Conservation (phyloP, 2,888 invertebrate genomes). For the Choreutis nemorana region DNA sequence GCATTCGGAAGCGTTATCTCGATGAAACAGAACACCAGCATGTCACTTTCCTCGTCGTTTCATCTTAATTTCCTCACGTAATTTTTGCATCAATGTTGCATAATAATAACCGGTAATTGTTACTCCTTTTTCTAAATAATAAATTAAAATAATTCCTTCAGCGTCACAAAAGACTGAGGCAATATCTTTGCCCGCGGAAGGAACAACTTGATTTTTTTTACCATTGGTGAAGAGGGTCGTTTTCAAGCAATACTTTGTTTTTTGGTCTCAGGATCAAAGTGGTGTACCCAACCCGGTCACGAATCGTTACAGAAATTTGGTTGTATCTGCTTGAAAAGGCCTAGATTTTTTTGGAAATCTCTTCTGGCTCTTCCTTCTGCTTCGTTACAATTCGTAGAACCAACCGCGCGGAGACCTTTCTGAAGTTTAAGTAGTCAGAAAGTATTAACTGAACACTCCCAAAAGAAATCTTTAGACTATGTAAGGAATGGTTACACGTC, state of each 20-base stretch:
- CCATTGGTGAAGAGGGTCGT: not conserved
- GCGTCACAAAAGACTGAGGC: not conserved
- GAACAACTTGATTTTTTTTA: not conserved
- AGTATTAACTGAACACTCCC: not conserved
- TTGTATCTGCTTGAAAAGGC: not conserved
- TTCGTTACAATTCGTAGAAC: not conserved
- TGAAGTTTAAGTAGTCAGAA: not conserved
- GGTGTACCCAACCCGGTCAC: not conserved
- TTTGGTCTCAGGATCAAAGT: not conserved
- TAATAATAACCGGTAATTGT: not conserved
- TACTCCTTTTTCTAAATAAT: not conserved
- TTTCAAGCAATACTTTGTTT: not conserved
- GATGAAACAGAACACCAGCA: not conserved
- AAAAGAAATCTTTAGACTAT: not conserved
- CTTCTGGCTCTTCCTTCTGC: not conserved
- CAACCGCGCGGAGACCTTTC: not conserved
- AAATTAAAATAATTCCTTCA: not conserved
- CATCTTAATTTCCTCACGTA: not conserved
- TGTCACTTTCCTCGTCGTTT: not conserved
- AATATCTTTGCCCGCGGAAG: not conserved
- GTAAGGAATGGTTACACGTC: not conserved
- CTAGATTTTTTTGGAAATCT: not conserved
- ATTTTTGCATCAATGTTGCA: not conserved
- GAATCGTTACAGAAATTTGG: not conserved
- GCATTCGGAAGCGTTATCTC: not conserved